phyloP scores from a whole-genome alignment of 1,140 invertebrate genomes.

The Theocolax elegans region DNA sequence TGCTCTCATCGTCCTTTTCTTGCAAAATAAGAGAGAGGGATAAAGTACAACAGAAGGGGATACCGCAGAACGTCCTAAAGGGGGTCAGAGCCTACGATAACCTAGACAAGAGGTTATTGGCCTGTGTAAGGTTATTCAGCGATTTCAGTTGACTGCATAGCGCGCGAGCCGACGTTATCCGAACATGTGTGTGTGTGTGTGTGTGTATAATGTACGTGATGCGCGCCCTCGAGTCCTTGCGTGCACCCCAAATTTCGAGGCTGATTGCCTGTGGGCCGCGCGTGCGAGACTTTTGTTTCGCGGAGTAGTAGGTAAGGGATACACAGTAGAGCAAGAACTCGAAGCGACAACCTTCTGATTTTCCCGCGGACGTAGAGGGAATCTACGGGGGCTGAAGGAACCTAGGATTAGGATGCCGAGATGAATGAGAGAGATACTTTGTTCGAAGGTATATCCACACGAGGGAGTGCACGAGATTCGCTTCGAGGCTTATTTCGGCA shows the following conservation, averaged over 20 bases:
- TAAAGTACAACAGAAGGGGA: not conserved
- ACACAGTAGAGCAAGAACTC: no score
- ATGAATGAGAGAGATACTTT: no score
- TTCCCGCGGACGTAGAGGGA: no score
- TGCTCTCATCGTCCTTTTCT: not conserved
- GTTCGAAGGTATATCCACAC: no score
- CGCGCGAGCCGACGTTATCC: not conserved
- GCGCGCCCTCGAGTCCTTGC: not conserved
- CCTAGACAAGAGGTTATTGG: not conserved
- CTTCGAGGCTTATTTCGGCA: no score
- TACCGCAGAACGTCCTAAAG: constrained; percentile 12
- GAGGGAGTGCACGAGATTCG: no score
- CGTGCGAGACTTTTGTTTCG: constrained; percentile 4
- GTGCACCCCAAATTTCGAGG: not conserved
- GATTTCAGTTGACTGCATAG: not conserved
- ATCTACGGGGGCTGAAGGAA: no score
- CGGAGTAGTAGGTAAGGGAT: no score
- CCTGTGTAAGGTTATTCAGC: constrained; percentile 19
- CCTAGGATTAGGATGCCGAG: no score
- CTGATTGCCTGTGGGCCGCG: constrained; percentile 5
- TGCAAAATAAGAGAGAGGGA: not conserved
- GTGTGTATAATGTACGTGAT: no score
- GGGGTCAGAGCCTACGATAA: not conserved
- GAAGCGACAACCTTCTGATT: no score
- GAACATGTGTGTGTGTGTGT: not conserved